Evolutionary conservation across 2,113 vertebrate species (phyloP), one percentile per base, ranked within the genome.

Genomic region (Melierax canorus): DNA sequence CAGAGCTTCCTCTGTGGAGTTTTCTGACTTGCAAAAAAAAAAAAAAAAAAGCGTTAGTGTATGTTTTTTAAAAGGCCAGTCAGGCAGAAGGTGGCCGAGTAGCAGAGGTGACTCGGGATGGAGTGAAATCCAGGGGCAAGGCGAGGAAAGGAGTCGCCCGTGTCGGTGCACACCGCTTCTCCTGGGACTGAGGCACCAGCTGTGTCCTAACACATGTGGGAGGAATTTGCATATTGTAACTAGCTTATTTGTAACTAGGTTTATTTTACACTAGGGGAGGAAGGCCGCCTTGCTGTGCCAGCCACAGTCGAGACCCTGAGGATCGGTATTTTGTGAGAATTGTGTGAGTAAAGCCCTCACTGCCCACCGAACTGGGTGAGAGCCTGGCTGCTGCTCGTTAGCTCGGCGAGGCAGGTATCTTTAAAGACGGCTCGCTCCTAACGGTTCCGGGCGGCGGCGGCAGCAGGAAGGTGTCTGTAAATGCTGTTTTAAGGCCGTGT

Each of bases 91-190:
- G 41, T 16, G 45, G 50, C 72, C 4, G 2, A 34, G 69, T 7
- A 38, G 26, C 64, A 45, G 86, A 63, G 88, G 79, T 46, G 68
- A 2, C 62, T 46, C 6, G 2, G 38, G 60, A 3, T 12, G 53
- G 64, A 55, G 82, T 3, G 0, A 41, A 24, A 13, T 10, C 50
- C 88, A 5, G 19, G 48, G 72, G 17, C 36, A 27, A 36, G 8
- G 32, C 0, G 2, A 66, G 88, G 62, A 48, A 3, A 30, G n/a
- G 41, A 63, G 48, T 26, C 0, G 2, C 55, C 43, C 1, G 1
- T 38, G 16, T 39, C 2, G 1, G 45, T 11, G 53, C 10, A 10
- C 16, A 2, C 22, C 0, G 9, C 46, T 59, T 5, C 55, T 23
- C 43, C 30, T 5, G 73, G 45, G 16, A 11, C 15, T 0, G 12